Base-by-base conservation (phyloP, 1,140 invertebrate species). In the Zelostemma sp. region DNA sequence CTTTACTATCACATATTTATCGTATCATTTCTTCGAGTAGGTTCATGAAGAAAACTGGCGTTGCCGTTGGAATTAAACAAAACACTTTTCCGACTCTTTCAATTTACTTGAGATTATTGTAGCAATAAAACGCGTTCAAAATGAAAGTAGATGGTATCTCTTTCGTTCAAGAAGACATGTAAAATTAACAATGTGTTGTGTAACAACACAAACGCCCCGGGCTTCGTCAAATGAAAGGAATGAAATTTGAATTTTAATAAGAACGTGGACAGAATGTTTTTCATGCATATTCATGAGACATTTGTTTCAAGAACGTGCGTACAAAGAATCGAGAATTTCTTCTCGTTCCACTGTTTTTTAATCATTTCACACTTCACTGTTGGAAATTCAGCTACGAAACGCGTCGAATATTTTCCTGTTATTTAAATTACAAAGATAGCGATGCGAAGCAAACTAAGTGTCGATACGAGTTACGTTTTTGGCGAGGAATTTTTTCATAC, bases 221-320 rank as follows among this genome's bases (percentile, higher is more conserved):
- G 69, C 60, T 47, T 61, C 51, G 60, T 68, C 63, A 57, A 63
- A 47, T 56, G 50, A 48, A 48, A 64, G 46, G 66, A 58, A 68
- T 61, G 61, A 67, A 72, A 72, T 53, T 67, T 72, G 60, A 72
- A 72, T 72, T 72, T 72, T 49, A 67, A 72, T 67, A 67, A 67
- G 60, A 63, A 59, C 62, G 65, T 67, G 67, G 11, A 40, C 35
- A 15, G 35, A 15, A 12, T 12, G 46, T 55, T 64, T 51, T 14
- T 50, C 51, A 60, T 72, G 57, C 62, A 71, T 71, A 71, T 71
- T 66, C 63, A 71, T 71, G 55, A 49, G 25, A 16, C 47, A 28
- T 48, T 51, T 48, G 38, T 65, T 47, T 49, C 56, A 65, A 66
- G 61, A 71, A 63, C 45, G 65, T 55, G 35, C 41, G 53, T 40